These are phyloP conservation scores for Toxotes lorentzi DNA, from an alignment of 2,797 vertebrate species.

Conservation along the genomic window DNA sequence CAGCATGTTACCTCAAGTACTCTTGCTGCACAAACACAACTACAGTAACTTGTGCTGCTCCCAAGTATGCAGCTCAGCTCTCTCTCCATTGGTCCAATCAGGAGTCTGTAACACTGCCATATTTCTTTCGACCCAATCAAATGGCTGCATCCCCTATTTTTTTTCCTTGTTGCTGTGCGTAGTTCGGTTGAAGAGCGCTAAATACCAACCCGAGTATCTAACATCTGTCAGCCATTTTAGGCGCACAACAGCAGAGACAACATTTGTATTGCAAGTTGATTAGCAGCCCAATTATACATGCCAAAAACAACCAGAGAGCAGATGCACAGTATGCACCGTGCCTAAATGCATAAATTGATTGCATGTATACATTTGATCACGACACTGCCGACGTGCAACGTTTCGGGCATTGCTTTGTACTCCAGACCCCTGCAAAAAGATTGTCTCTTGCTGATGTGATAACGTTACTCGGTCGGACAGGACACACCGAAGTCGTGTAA, in stretches of 20 bases:
- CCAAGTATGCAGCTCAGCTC: constrained; percentile 28
- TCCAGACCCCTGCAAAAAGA: constrained; percentile 71
- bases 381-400: constrained; percentile 50
- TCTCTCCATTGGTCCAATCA: constrained; percentile 70
- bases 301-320: constrained; percentile 63
- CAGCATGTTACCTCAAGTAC: constrained; percentile 62
- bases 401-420: constrained; percentile 66
- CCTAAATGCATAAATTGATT: constrained; percentile 42
- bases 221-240: constrained; percentile 89
- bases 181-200: constrained; percentile 87
- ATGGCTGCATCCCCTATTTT: constrained; percentile 45
- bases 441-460: constrained; percentile 65
- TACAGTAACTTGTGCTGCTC: constrained; percentile 36
- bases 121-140: constrained; percentile 69
- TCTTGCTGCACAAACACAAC: constrained; percentile 65
- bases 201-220: constrained; percentile 85
- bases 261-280: constrained; percentile 79
- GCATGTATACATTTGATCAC: constrained; percentile 56
- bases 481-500: constrained; percentile 60
- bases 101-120: constrained; percentile 12
- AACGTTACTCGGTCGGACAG: constrained; percentile 74
- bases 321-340: constrained; percentile 52
- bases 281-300: constrained; percentile 77
- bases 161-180: constrained; percentile 75
- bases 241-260: constrained; percentile 80